Base-by-base conservation (phyloP, 1,140 invertebrate genomes). In the Ceratitis capitata region DNA sequence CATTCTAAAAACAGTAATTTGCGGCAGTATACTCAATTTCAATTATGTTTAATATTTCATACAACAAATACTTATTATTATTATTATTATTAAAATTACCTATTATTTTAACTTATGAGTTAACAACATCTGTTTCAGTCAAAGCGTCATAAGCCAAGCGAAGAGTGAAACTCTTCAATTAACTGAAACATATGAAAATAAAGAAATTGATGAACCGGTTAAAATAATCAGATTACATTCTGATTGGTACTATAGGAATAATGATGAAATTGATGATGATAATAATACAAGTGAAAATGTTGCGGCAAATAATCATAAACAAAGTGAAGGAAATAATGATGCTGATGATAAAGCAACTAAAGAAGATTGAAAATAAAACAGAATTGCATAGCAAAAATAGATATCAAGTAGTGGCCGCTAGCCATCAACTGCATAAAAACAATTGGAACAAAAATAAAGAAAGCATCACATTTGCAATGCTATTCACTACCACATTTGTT, bases 21-120 rank as follows among this genome's bases (percentile, higher is more conserved):
- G 69, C 69, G 69, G 69, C 69, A 78, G 69, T 78, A 78, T 78
- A 45, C 69, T 78, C 69, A 78, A 78, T 78, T 78, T 69, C 32
- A n/a, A 39, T 69, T 69, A 32, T 56, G 2, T n/a, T 19, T 56
- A 56, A n/a, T 56, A n/a, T 7, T 23, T n/a, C n/a, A n/a, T n/a
- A n/a, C n/a, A n/a, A n/a, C n/a, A n/a, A n/a, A 53, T n/a, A 0
- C 0, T 53, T 53, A 53, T 53, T 23, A n/a, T n/a, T 56, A 56
- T 56, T 56, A 23, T 2, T 53, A 53, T 53, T 0, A 9, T 74
- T 74, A 45, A n/a, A n/a, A n/a, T n/a, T n/a, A n/a, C n/a, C 45
- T 23, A 35, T 78, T 78, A 78, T 78, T 78, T 42, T 14, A 42
- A 45, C 29, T 74, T 45, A 42, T 23, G 39, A 74, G 35, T 45